These are phyloP conservation scores for Gambusia yucatana DNA, from an alignment of 2,797 vertebrate species.

Conservation along the genomic window DNA sequence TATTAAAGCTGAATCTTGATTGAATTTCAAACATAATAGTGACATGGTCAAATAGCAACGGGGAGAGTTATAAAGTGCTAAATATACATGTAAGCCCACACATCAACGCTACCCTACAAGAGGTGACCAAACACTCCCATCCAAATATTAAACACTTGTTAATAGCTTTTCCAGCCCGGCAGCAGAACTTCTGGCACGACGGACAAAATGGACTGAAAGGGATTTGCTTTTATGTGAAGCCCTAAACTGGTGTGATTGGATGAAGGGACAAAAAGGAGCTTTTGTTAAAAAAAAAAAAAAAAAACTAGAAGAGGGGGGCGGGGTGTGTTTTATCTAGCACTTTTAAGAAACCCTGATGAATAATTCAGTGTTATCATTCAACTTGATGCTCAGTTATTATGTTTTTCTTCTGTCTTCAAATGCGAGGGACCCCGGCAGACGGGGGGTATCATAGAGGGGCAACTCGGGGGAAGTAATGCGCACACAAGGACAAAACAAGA, in stretches of 20 bases:
- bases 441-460: constrained; percentile 80
- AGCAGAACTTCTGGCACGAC: constrained; percentile 78
- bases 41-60: constrained; percentile 53
- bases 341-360: constrained; percentile 89
- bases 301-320: constrained; percentile 36
- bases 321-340: constrained; percentile 85
- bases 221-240: constrained; percentile 77
- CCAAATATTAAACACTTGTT: constrained; percentile 90
- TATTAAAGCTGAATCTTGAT: constrained; percentile 40
- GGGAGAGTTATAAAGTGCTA: constrained; percentile 58
- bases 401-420: constrained; percentile 84
- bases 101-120: constrained; percentile 46
- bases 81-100: constrained; percentile 42
- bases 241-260: constrained; percentile 80
- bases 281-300: constrained; percentile 78
- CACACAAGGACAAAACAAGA: constrained; percentile 88
- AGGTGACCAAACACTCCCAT: constrained; percentile 80
- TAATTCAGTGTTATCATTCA: constrained; percentile 95
- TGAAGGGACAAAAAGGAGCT: constrained; percentile 78
- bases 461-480: constrained; percentile 85
- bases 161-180: constrained; percentile 81
- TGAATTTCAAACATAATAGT: constrained; percentile 62
- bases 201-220: constrained; percentile 78
- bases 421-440: constrained; percentile 83
- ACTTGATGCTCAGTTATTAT: constrained; percentile 84